Base-by-base conservation (phyloP, 2,113 vertebrate species). In the Chascanopsetta lugubris region DNA sequence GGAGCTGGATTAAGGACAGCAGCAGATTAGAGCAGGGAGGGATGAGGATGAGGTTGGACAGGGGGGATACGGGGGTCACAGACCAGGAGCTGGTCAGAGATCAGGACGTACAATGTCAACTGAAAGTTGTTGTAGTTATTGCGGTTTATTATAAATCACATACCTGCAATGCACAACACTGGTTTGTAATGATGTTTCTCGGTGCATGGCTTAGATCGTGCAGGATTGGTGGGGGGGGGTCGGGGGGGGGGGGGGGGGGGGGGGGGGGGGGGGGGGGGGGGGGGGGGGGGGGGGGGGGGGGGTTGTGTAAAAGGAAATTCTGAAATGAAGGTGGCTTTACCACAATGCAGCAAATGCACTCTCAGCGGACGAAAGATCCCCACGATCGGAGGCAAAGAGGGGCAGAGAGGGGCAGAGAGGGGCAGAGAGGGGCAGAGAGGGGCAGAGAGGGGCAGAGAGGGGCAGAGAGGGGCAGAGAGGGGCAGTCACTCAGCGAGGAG, bases 1-100 rank as follows among this genome's bases (percentile, higher is more conserved):
- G 57, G 43, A 48, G 17, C 60, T 76, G 74, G 78, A 77, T 82
- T 66, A 77, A 75, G 69, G 60, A 69, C 59, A 32, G 15, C 62
- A 77, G 69, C 63, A 66, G 77, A 81, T 80, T 64, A 85, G 46
- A 11, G 64, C 13, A 25, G 51, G 7, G 25, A 50, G 40, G 27
- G 59, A 56, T n/a, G n/a, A n/a, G 43, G 50, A 47, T 5, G 8
- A 11, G 29, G 26, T 5, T 32, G 38, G 43, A 63, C 54, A 27
- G 32, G 8, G 38, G 18, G 42, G 34, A 27, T 60, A 36, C 8
- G 38, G 18, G 42, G 34, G 34, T 60, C 43, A 51, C 32, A 53
- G 46, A 42, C 8, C 25, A 36, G 5, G 4, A 63, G 34, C 2
- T n/a, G n/a, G 26, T n/a, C 22, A 12, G 18, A 46, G 29, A n/a